A percentile compares a stretch with the other conserved stretches of the same genome.
phyloP scores from a whole-genome alignment of 2,797 vertebrate genomes.

The Micromesistius poutassou region DNA sequence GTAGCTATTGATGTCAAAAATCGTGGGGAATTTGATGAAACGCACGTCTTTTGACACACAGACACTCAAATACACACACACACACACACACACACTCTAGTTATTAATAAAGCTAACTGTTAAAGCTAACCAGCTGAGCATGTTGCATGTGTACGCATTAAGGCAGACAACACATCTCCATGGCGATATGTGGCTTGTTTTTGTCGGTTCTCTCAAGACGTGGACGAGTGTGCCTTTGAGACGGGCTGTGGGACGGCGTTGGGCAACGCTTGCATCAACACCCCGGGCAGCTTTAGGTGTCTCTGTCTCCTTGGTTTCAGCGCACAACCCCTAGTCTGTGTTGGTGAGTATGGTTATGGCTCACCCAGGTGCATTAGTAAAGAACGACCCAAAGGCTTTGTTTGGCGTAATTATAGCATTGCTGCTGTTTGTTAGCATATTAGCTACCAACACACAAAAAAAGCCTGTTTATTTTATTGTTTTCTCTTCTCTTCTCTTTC shows the following conservation, averaged over 20 bases:
- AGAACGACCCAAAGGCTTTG: background rate
- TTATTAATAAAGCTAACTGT: background rate
- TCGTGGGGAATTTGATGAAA: background rate
- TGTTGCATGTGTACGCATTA: too few relatives aligned
- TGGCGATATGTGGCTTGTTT: background rate
- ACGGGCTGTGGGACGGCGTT: conserved; percentile 72
- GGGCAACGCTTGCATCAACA: conserved; percentile 77
- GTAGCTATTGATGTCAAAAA: too few relatives aligned
- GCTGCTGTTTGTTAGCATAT: conserved; percentile 25
- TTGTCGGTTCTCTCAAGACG: conserved; percentile 55
- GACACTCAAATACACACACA: background rate
- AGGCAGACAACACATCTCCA: background rate
- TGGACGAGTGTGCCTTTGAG: conserved; percentile 79
- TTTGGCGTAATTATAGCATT: background rate
- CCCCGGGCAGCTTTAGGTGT: conserved; percentile 74
- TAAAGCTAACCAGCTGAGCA: too few relatives aligned
- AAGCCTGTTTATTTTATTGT: background rate
- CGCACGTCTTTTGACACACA: background rate
- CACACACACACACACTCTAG: background rate
- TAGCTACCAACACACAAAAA: background rate
- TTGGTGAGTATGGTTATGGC: conserved; percentile 58
- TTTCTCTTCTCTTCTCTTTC: too few relatives aligned
- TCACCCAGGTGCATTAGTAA: background rate
- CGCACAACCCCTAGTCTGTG: conserved; percentile 61
- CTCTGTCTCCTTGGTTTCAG: conserved; percentile 73